Evolutionary conservation across 2,888 invertebrate genomes (phyloP).

Genomic region (Dascillus cervinus): DNA sequence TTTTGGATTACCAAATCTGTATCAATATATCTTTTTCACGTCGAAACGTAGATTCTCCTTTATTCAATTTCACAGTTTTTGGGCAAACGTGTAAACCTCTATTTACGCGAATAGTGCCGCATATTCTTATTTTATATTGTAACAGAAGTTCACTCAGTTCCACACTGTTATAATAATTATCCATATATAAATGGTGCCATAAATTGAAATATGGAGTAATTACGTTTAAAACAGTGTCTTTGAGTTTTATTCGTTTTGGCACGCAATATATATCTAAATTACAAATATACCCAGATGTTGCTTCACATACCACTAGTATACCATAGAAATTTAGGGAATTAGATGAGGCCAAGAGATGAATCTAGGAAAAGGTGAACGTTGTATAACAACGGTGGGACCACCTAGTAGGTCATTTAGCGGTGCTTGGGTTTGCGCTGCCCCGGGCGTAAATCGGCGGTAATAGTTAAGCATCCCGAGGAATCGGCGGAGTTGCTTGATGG

Average conservation of each 20-base stretch:
- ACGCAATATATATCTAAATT: slow-evolving; percentile 1
- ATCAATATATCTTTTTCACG: slow-evolving; percentile 12
- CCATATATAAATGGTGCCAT: neutral
- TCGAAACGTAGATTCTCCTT: slow-evolving; percentile 13
- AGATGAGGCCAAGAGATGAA: no score
- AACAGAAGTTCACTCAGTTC: neutral
- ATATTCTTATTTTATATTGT: neutral
- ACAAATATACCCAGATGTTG: slow-evolving; percentile 1
- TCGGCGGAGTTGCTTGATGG: slow-evolving; percentile 24
- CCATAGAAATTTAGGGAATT: no score
- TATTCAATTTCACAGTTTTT: slow-evolving; percentile 11
- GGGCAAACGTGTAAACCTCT: neutral
- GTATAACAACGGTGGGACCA: no score
- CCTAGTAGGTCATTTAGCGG: slow-evolving; percentile 27
- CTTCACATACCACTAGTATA: no score
- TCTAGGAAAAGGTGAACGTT: no score
- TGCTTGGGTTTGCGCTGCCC: slow-evolving; percentile 30
- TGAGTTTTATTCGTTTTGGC: neutral
- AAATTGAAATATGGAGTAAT: neutral
- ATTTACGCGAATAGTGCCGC: neutral
- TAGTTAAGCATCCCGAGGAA: slow-evolving; percentile 35
- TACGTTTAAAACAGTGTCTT: neutral
- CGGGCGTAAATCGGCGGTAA: slow-evolving; percentile 31
- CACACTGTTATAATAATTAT: neutral
- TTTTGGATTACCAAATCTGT: slow-evolving; percentile 16